Conservation (phyloP, 2,888 invertebrate genomes). For the Iphiclides podalirius region DNA sequence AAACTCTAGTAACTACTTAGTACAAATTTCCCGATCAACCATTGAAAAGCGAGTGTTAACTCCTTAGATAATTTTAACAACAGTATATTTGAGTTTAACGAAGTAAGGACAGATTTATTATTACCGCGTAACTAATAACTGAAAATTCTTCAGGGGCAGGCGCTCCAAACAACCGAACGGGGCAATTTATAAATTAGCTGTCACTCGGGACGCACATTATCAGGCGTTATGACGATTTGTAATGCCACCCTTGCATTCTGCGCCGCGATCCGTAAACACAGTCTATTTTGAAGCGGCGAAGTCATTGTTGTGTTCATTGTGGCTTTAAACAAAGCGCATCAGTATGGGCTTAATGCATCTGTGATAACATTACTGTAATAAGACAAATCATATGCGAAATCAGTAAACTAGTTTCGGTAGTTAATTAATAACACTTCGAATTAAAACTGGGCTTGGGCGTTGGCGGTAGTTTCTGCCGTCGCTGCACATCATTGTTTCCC, state of each 20-base stretch:
- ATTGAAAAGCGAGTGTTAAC: neutral
- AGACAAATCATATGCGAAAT: too few relatives aligned
- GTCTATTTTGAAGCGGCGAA: slow-evolving; percentile 41
- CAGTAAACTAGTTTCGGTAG: too few relatives aligned
- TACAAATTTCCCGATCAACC: too few relatives aligned
- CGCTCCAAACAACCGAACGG: slow-evolving; percentile 32
- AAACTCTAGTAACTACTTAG: too few relatives aligned
- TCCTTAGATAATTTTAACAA: neutral
- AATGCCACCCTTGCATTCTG: slow-evolving; percentile 42
- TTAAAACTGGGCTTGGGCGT: too few relatives aligned
- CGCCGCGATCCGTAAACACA: slow-evolving; percentile 40
- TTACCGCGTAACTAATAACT: slow-evolving; percentile 19
- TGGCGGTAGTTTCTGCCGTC: too few relatives aligned
- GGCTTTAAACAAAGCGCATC: too few relatives aligned
- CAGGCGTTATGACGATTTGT: slow-evolving; percentile 56
- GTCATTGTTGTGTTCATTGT: neutral
- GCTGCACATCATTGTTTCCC: too few relatives aligned
- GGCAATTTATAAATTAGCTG: slow-evolving; percentile 41
- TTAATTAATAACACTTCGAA: too few relatives aligned
- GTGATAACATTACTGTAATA: too few relatives aligned
- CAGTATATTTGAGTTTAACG: neutral
- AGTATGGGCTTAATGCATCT: too few relatives aligned
- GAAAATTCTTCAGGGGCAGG: slow-evolving; percentile 11
- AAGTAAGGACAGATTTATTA: slow-evolving; percentile 19
- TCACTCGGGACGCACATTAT: slow-evolving; percentile 44